Evolutionary conservation across 2,888 invertebrate genomes (phyloP).

Genomic region (Xestia ashworthii): DNA sequence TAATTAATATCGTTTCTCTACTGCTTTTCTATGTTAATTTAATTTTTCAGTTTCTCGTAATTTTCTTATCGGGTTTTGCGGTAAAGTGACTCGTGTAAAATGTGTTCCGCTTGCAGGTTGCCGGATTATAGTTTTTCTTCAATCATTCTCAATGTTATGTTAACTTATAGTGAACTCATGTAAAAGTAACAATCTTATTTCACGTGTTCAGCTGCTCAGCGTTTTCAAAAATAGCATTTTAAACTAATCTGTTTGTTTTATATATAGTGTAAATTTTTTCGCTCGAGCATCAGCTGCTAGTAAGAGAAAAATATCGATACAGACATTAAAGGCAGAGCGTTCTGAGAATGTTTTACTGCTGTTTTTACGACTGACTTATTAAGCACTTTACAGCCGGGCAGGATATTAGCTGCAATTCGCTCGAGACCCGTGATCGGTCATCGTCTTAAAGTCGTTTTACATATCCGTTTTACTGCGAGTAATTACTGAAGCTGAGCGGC

Average conservation of each 20-base stretch:
- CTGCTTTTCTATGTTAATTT: constrained; percentile 43
- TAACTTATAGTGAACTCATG: constrained; percentile 44
- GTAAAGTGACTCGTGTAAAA: constrained; percentile 70
- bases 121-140: constrained; percentile 64
- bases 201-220: constrained; percentile 35
- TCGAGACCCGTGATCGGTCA: constrained; percentile 79
- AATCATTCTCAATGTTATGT: constrained; percentile 66
- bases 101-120: constrained; percentile 72
- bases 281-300: constrained; percentile 46
- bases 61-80: constrained; percentile 70
- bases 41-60: constrained; percentile 57
- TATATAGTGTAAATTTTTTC: constrained; percentile 41
- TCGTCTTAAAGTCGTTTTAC: constrained; percentile 84
- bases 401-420: constrained; percentile 85
- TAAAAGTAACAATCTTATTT: constrained; percentile 45
- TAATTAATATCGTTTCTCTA: constrained; percentile 49
- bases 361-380: constrained; percentile 81
- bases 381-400: constrained; percentile 81
- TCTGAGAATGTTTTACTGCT: constrained; percentile 79
- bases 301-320: constrained; percentile 69
- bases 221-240: constrained; percentile 24
- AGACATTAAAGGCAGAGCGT: constrained; percentile 67
- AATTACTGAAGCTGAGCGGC: constrained; percentile 83
- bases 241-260: constrained; percentile 30
- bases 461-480: constrained; percentile 86